Conservation (phyloP, 2,113 vertebrate species). For the Gasterosteus nipponicus region DNA sequence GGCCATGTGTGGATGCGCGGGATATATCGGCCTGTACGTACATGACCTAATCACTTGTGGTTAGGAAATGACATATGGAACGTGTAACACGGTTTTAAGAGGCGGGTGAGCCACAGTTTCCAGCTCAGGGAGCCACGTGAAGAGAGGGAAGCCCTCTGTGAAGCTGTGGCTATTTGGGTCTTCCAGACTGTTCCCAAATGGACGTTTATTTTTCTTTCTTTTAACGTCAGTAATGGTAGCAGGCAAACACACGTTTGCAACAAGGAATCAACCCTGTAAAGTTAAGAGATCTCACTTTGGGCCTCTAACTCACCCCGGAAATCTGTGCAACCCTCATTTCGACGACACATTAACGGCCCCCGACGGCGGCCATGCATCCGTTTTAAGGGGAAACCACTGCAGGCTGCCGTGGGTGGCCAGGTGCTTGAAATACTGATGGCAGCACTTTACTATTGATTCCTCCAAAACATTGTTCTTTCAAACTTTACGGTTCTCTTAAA, state of each 20-base stretch:
- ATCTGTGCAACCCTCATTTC: conserved; percentile 24
- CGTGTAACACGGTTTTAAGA: conserved; percentile 22
- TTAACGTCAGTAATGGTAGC: neutral
- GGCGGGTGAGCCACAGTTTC: conserved; percentile 68
- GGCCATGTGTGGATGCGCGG: conserved; percentile 6
- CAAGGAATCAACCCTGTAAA: conserved; percentile 16
- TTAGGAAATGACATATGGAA: conserved; percentile 58
- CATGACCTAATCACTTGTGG: conserved; percentile 52
- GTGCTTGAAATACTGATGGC: conserved; percentile 19
- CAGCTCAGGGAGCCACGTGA: conserved; percentile 44
- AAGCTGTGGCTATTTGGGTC: conserved; percentile 15
- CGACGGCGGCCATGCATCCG: conserved; percentile 14
- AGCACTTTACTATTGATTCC: neutral
- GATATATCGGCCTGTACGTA: conserved; percentile 15
- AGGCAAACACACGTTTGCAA: neutral
- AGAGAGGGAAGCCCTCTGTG: conserved; percentile 51
- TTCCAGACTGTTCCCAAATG: conserved; percentile 13
- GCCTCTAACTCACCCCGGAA: conserved; percentile 14
- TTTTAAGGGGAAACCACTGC: neutral
- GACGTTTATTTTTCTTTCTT: conserved; percentile 28
- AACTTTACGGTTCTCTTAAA: neutral
- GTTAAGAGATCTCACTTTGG: conserved; percentile 5
- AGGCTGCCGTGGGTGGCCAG: conserved; percentile 40
- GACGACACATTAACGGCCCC: conserved; percentile 36
- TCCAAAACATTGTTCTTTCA: conserved; percentile 23